Base-by-base conservation (phyloP, 2,797 vertebrate genomes). In the Enteromius argenteus region DNA sequence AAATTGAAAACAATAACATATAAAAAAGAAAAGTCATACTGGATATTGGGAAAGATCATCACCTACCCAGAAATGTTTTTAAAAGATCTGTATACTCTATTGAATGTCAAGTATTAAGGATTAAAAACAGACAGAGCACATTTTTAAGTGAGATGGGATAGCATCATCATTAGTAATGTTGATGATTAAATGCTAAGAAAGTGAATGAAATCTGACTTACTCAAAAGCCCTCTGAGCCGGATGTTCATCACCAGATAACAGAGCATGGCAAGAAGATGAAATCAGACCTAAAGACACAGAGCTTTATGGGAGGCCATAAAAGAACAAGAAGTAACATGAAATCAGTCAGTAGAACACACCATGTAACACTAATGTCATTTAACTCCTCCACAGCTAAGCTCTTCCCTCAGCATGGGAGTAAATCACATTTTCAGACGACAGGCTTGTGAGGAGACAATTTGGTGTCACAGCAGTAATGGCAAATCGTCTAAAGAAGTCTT, bases 271-370 rank as follows among this genome's bases (percentile, higher is more conserved):
- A 42, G 56, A 60, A 51, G 35, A 74, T 23, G 21, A 37, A 58
- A 56, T 35, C 69, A 73, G 30, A 53, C 46, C 74, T 27, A 60
- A 4, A 76, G 19, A 23, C 53, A 53, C n/a, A 13, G 32, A 60
- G 74, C 53, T 60, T 21, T 58, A 75, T 27, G n/a, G 13, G 53
- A 60, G 74, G n/a, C 74, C 53, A 77, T 39, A 58, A 58, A 23
- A 39, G 51, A 74, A 74, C 46, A 58, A 10, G 19, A 39, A 35
- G 17, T 27, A 37, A 75, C 19, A 5, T 42, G 35, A 42, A 77
- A 42, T 37, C 49, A n/a, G 73, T 56, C 32, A 15, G 6, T 51
- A 75, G 32, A 75, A 17, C 73, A 58, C 49, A 76, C 21, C 73
- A 58, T 42, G 73, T 27, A 7, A 11, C 15, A 44, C 56, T 5